Base-by-base conservation (phyloP, 2,113 vertebrate species). In the Pomatorhinus ruficollis region DNA sequence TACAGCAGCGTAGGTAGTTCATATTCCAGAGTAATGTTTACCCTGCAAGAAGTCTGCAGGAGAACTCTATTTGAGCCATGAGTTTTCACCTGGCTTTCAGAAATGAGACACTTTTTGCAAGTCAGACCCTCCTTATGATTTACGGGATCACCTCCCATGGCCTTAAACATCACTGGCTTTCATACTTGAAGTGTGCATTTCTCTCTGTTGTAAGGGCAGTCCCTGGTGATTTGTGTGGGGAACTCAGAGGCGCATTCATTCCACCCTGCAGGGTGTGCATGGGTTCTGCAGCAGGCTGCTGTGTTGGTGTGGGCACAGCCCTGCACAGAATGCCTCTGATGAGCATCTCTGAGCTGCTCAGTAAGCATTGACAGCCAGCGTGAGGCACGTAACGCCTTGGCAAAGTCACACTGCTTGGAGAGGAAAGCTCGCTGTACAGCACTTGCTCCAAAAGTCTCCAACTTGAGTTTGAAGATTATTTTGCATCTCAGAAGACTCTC, bases 351-450 rank as follows among this genome's bases (percentile, higher is more conserved):
- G 5, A 75, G 56, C 60, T 74, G n/a, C 68, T 78, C 47, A 6
- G 12, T 18, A 22, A 42, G 52, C 20, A 30, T 0, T 21, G 39
- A 44, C 63, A 69, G 54, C 42, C 70, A 6, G 33, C 0, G 0
- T 39, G 70, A 60, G 35, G 39, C 27, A 71, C 0, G 0, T 27
- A 31, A 23, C 2, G 1, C 37, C 75, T 69, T 3, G 0, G 40
- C 45, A 40, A 8, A 4, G 50, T 40, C 60, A 5, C 35, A 5
- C 35, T 68, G 30, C 56, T 84, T 59, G 24, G 39, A 70, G 72
- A 50, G 56, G 44, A 68, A 37, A 82, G 42, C 15, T 87, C 10
- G 1, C 69, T 39, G 10, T 37, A 28, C 37, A 49, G 52, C 50
- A 42, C 24, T 49, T 44, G 24, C 17, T 60, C 90, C 70, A 57